phyloP scores from a whole-genome alignment of 2,888 invertebrate species.

The Rapana venosa region DNA sequence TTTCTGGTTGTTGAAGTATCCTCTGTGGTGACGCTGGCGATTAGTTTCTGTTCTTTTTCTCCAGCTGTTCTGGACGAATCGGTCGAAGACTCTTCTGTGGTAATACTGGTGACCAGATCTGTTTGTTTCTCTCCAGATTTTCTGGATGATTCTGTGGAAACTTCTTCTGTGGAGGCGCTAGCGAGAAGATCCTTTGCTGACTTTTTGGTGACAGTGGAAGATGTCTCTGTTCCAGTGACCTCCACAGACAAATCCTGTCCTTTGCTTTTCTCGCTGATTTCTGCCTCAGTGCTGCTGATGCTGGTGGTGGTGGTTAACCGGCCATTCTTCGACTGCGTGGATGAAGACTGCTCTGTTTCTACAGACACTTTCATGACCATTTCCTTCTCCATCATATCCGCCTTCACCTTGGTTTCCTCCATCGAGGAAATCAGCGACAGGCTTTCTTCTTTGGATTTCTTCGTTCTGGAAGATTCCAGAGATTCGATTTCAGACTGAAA shows the following conservation, averaged over 20 bases:
- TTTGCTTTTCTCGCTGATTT: constrained; percentile 16
- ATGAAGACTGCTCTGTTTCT: constrained; percentile 35
- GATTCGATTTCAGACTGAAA: constrained; percentile 5
- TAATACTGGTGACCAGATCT: no score
- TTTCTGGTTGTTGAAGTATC: no score
- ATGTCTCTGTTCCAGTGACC: not conserved
- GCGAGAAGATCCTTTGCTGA: not conserved
- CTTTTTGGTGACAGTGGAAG: not conserved
- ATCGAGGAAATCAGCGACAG: not conserved
- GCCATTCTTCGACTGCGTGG: not conserved
- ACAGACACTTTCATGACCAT: constrained; percentile 29
- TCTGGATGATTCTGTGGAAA: no score
- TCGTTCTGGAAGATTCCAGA: not conserved
- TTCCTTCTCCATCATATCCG: not conserved
- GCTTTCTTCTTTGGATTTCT: constrained; percentile 24
- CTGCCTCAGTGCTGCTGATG: constrained; percentile 13
- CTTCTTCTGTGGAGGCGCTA: not conserved
- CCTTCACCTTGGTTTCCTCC: constrained; percentile 26
- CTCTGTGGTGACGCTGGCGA: no score
- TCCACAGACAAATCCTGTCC: not conserved
- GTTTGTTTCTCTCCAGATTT: no score
- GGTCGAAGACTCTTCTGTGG: no score
- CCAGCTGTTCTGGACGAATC: no score
- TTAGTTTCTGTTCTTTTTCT: no score
- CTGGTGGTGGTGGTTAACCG: not conserved